Evolutionary conservation across 2,888 invertebrate species (phyloP), one percentile per base, ranked within the genome.

Genomic region (Acleris holmiana): DNA sequence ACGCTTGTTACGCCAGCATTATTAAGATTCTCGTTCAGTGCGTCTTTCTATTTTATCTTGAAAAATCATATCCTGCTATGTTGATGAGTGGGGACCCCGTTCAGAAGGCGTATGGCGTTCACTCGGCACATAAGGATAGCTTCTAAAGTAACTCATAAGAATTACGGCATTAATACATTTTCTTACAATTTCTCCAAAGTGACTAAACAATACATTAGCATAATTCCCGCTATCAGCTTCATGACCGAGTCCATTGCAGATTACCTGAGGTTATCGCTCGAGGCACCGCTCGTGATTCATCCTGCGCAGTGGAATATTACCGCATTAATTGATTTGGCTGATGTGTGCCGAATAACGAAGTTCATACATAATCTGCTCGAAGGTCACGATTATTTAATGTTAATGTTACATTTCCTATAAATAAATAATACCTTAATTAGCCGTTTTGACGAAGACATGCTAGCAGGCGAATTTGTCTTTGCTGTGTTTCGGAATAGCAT

Each of bases 301-400:
- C 29, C 13, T 54, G 23, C 47, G 35, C 21, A 54, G 58, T 58
- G 64, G 64, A 64, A 64, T 48, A 48, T 64, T 64, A 58, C 64
- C 17, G 25, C 19, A 5, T 48, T 58, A 48, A 58, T 58, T 64
- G 53, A 48, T 58, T 54, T 48, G 19, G 58, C 19, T 35, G 15
- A 15, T 44, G 58, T 46, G 21, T 4, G 15, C 44, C 55, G n/a
- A 44, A 10, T 55, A 40, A 41, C 23, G n/a, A 40, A 7, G 17
- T 10, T 23, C n/a, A 47, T 19, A 18, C n/a, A 47, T 19, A 10
- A 5, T 44, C 17, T 47, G 19, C 18, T 47, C 17, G 47, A 47
- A 19, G 10, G 18, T 19, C 47, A 47, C 10, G 19, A 5, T 44
- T 44, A 47, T 47, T 47, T 41, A 41, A n/a, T 41, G 18, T 17